These are phyloP conservation scores for Catharus bicknelli DNA, from an alignment of 2,113 vertebrate genomes.

Conservation along the genomic window DNA sequence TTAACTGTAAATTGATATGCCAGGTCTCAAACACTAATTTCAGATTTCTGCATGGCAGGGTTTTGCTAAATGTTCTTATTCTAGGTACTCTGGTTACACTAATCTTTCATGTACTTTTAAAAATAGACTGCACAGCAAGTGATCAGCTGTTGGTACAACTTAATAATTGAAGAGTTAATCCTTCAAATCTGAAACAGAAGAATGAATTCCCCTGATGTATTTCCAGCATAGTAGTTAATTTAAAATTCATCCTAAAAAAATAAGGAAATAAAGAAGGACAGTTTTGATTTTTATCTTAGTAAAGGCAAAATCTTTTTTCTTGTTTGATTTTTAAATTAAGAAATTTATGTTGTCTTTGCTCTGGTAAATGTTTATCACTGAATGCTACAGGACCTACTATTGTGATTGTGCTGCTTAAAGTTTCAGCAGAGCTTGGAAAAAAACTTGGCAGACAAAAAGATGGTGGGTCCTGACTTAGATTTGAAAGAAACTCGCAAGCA, in stretches of 20 bases:
- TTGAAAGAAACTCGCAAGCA: not conserved
- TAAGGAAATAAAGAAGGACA: not conserved
- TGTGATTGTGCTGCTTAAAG: not conserved
- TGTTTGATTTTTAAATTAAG: not conserved
- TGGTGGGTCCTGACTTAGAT: not conserved
- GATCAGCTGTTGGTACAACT: not conserved
- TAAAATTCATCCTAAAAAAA: not conserved
- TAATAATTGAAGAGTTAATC: slow-evolving; percentile 6
- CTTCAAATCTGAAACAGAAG: not conserved
- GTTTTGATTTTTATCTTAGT: not conserved
- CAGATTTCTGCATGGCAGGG: not conserved
- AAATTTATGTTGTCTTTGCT: not conserved
- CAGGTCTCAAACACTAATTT: not conserved
- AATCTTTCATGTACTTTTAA: not conserved
- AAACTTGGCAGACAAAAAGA: not conserved
- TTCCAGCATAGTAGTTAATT: not conserved
- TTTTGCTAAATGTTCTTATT: not conserved
- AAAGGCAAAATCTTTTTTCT: not conserved
- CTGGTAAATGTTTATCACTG: not conserved
- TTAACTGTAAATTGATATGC: slow-evolving; percentile 32
- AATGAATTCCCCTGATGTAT: not conserved
- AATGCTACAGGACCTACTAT: not conserved
- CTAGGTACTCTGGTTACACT: not conserved
- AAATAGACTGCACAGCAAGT: not conserved
- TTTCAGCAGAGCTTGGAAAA: not conserved